Evolutionary conservation across 2,113 vertebrate species (phyloP).

Genomic region (Sapajus apella): DNA sequence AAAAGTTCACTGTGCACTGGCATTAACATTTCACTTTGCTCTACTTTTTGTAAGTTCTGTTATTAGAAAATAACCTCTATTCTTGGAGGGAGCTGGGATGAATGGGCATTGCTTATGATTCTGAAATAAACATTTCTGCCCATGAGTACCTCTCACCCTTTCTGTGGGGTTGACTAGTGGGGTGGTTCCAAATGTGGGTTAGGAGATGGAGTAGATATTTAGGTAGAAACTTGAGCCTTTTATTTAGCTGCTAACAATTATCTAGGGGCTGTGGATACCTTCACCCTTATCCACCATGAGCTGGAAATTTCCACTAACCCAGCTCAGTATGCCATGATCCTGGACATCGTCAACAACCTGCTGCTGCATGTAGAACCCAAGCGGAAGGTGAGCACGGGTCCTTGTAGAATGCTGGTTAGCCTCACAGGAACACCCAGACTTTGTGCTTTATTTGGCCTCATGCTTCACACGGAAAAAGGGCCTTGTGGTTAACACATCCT

Average conservation of each 20-base stretch:
- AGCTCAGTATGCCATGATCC: slow-evolving; percentile 98
- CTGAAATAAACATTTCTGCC: slow-evolving; percentile 41
- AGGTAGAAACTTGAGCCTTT: slow-evolving; percentile 40
- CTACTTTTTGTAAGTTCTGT: slow-evolving; percentile 1
- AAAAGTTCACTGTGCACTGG: background rate
- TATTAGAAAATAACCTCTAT: background rate
- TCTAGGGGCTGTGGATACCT: slow-evolving; percentile 96
- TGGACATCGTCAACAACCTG: slow-evolving; percentile 98
- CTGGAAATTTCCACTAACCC: slow-evolving; percentile 99
- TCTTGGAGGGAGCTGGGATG: background rate
- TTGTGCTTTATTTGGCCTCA: background rate
- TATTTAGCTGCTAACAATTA: slow-evolving; percentile 53
- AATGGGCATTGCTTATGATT: slow-evolving; percentile 17
- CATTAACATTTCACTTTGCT: background rate
- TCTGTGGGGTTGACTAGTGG: slow-evolving; percentile 35
- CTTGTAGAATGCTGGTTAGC: background rate
- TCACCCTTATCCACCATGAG: slow-evolving; percentile 98
- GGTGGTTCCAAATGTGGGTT: slow-evolving; percentile 18
- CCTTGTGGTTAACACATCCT: background rate
- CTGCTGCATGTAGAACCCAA: slow-evolving; percentile 97
- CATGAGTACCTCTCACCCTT: background rate
- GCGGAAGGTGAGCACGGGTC: slow-evolving; percentile 88
- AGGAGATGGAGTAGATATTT: slow-evolving; percentile 6
- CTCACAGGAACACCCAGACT: background rate
- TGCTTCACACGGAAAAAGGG: background rate